These are phyloP conservation scores for Furnarius figulus DNA, from an alignment of 2,113 vertebrate species.

Conservation along the genomic window DNA sequence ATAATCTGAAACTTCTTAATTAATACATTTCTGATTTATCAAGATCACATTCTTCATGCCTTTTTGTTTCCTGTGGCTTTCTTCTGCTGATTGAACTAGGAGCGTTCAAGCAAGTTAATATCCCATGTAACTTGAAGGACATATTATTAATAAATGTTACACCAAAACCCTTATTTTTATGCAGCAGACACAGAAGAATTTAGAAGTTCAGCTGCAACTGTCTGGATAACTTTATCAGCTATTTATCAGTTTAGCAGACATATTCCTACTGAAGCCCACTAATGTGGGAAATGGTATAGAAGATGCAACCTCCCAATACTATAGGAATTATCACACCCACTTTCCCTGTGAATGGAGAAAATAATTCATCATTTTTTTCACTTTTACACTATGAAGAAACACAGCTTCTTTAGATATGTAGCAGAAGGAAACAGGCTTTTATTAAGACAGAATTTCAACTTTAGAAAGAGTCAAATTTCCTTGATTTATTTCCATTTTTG, in stretches of 20 bases:
- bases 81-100: neutral
- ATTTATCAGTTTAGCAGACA: neutral
- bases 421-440: neutral
- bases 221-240: neutral
- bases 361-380: neutral
- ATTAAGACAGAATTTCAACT: neutral
- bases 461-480: neutral
- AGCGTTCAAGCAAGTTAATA: neutral
- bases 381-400: neutral
- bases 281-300: neutral
- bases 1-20: neutral
- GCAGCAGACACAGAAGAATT: neutral
- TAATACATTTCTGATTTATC: neutral
- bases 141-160: neutral
- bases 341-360: neutral
- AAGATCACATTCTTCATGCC: neutral
- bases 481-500: neutral
- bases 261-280: neutral
- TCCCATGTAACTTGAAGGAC: neutral
- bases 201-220: neutral
- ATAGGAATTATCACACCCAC: neutral
- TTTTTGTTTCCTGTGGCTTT: neutral
- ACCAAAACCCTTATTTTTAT: neutral
- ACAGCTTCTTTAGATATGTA: neutral
- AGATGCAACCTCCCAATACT: neutral